Evolutionary conservation across 2,797 vertebrate genomes (phyloP), one percentile per base, ranked within the genome.

Genomic region (Leptodactylus fallax): DNA sequence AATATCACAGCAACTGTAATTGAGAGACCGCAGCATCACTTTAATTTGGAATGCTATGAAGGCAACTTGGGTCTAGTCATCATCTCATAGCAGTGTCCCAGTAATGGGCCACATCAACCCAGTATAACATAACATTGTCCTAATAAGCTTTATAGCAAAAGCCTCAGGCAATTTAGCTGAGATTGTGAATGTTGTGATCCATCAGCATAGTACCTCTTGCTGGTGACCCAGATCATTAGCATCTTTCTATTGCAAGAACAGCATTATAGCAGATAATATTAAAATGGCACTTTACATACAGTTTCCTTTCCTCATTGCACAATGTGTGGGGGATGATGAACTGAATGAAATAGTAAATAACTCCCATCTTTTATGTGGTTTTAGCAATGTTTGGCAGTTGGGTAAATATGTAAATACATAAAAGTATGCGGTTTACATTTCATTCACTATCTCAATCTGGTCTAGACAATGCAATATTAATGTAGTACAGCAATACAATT

Each of bases 141-240:
- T 89, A 89, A 89, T 89, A 89, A 69, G 87, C 87, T 81, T 88
- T 88, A 85, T 85, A 56, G 67, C 67, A 81, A 81, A 76, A 81
- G 87, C 87, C 87, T 86, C 83, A 67, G 87, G 87, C 87, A 85
- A 74, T 58, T 49, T 77, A 81, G 87, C 83, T 86, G 83, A 85
- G 78, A 81, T 78, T 69, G 85, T 71, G 56, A 79, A 82, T 78
- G 81, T 77, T 72, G 80, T 82, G 79, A 89, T 84, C 78, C 71
- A 81, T 89, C 60, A 89, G 79, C 79, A 85, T 78, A 89, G 76
- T 76, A 82, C 69, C 85, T 85, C 87, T 85, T 80, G 61, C 71
- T 89, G 87, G 87, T 89, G 83, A 82, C 69, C 87, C 87, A 85
- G 79, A 85, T 86, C 69, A 89, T 89, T 89, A 85, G 23, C 77